Evolutionary conservation across 2,888 invertebrate species (phyloP).

Genomic region (Chaitophorus viminalis): DNA sequence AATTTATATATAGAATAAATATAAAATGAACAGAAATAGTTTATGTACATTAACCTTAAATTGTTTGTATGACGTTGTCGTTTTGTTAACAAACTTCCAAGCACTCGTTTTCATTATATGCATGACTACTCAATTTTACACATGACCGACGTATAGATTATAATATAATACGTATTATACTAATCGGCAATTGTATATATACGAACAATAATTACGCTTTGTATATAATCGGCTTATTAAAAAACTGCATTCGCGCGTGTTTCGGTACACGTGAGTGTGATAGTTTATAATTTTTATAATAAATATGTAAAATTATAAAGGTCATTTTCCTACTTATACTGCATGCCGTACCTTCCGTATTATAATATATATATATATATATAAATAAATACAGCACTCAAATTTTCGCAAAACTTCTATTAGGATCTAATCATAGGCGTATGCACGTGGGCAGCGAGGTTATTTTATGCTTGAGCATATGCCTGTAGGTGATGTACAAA

Average conservation of each 20-base stretch:
- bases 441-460: not conserved
- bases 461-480: slow-evolving; percentile 43
- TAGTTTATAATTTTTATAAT: no score
- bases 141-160: no score
- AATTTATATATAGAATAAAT: not conserved
- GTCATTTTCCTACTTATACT: no score
- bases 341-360: no score
- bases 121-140: no score
- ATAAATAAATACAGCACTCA: not conserved
- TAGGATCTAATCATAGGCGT: slow-evolving; percentile 34
- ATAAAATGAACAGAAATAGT: not conserved
- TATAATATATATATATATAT: no score
- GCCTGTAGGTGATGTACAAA: not conserved
- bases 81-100: slow-evolving; percentile 14
- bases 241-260: slow-evolving; percentile 15
- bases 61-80: not conserved
- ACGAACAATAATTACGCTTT: not conserved
- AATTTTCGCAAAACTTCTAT: slow-evolving; percentile 27
- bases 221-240: not conserved
- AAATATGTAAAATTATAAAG: no score
- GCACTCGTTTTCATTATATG: not conserved
- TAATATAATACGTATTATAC: no score
- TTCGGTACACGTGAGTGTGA: not conserved
- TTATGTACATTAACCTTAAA: not conserved
- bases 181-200: not conserved